A percentile compares a stretch with the other conserved stretches of the same genome.
These are phyloP conservation scores for Malacoraja senta DNA, from an alignment of 2,797 vertebrate genomes.

Conservation along the genomic window DNA sequence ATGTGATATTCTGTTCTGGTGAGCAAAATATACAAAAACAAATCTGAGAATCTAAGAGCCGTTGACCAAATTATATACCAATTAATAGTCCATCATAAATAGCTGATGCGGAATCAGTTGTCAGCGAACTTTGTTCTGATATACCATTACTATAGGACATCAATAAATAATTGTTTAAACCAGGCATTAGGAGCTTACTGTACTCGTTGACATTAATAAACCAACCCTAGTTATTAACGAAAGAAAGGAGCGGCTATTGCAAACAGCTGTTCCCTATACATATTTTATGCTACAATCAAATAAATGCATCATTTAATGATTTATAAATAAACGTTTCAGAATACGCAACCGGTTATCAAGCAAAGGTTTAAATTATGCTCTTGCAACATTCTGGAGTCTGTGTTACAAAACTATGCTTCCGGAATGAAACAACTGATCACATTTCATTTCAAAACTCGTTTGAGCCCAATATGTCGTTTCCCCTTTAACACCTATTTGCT, in stretches of 20 bases:
- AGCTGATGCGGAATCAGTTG: not conserved
- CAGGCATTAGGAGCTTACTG: conserved; percentile 43
- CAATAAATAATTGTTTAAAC: conserved; percentile 41
- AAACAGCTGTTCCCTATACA: conserved; percentile 90
- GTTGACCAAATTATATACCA: not conserved
- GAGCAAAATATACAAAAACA: not conserved
- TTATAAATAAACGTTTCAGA: conserved; percentile 82
- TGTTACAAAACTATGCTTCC: not conserved
- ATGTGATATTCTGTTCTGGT: not conserved
- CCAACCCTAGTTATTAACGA: conserved; percentile 54
- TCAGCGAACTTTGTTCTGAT: not conserved
- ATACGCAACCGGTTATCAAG: conserved; percentile 71
- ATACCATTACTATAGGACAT: not conserved
- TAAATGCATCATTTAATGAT: conserved; percentile 76
- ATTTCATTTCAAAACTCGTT: not conserved
- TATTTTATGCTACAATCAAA: conserved; percentile 83
- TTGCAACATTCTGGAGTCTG: conserved; percentile 17
- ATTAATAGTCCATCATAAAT: not conserved
- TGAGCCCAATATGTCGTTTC: conserved; percentile 40
- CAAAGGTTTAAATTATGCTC: conserved; percentile 57
- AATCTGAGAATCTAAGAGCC: not conserved
- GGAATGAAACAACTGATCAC: not conserved
- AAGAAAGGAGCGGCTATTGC: conserved; percentile 60
- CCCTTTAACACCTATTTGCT: conserved; percentile 26
- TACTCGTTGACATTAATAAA: conserved; percentile 47